Evolutionary conservation across 2,797 vertebrate genomes (phyloP).

Genomic region (Typhlichthys subterraneus): DNA sequence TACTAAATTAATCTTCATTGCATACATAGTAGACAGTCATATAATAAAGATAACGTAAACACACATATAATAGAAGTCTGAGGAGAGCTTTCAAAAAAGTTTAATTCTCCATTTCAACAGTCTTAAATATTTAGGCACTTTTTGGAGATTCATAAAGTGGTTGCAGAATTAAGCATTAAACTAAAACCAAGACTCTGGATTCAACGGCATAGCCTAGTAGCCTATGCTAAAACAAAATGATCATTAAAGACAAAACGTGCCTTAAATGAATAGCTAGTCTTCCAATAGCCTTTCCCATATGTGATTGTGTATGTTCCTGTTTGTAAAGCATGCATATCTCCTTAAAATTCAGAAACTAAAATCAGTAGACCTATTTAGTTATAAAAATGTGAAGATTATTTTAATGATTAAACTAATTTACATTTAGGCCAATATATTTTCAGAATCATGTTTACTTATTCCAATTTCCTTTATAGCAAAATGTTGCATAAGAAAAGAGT

Average conservation of each 20-base stretch:
- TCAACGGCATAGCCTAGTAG: slow-evolving; percentile 21
- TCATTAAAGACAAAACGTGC: slow-evolving; percentile 36
- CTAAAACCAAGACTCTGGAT: slow-evolving; percentile 39
- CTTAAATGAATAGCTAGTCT: slow-evolving; percentile 37
- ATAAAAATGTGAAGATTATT: slow-evolving; percentile 25
- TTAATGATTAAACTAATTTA: slow-evolving; percentile 28
- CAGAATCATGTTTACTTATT: too few relatives aligned
- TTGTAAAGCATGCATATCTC: slow-evolving; percentile 58
- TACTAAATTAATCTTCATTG: too few relatives aligned
- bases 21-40: too few relatives aligned
- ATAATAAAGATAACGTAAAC: too few relatives aligned
- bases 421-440: too few relatives aligned
- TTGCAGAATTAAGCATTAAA: slow-evolving; percentile 61
- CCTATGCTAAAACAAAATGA: slow-evolving; percentile 21
- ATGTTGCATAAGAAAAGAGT: neutral
- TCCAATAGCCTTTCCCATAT: slow-evolving; percentile 41
- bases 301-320: slow-evolving; percentile 35
- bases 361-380: slow-evolving; percentile 20
- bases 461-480: too few relatives aligned
- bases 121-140: slow-evolving; percentile 74
- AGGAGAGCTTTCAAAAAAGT: slow-evolving; percentile 46
- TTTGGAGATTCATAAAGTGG: slow-evolving; percentile 55
- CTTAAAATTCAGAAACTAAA: slow-evolving; percentile 37
- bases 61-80: too few relatives aligned
- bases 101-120: slow-evolving; percentile 66